Base-by-base conservation (phyloP, 1,140 invertebrate species). In the Idris sp. region DNA sequence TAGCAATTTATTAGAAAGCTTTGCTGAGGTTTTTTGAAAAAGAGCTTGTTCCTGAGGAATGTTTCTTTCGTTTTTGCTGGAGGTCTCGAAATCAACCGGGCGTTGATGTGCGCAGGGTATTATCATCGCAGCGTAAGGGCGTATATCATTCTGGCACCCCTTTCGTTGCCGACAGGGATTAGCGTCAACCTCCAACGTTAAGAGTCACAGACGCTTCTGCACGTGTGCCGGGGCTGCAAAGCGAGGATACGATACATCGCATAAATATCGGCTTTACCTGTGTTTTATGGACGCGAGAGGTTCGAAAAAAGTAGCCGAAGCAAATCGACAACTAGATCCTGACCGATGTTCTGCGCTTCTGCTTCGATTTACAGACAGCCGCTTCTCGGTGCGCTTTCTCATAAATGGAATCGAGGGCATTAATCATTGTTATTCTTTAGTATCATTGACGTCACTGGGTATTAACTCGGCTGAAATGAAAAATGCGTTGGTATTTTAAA, bases 231-330 rank as follows among this genome's bases (percentile, higher is more conserved):
- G 40, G 41, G 40, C 26, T 33, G 43, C 61, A 58, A 73, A 68
- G 33, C 56, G 44, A 56, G 43, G 41, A 68, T 59, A 64, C 67
- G 71, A 53, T 69, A 64, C 71, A 75, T 76, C 79, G 68, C 82
- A 86, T 86, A 86, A 87, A 87, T 87, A 86, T 81, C 76, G 84
- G 84, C 78, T 81, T 87, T 86, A 86, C 83, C 83, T 82, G 78
- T 86, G 83, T 87, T 87, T 86, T 87, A 86, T 85, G 82, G n/a
- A 81, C 78, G 76, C 79, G 54, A 26, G 61, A 74, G 59, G 58
- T 74, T 76, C 65, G 76, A 43, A 77, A 77, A 74, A 77, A 74
- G 69, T 59, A 54, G 53, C 53, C 16, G 62, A 54, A 65, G n/a
- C n/a, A n/a, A 83, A 85, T 85, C 83, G 83, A 84, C 80, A 85